Evolutionary conservation across 1,140 invertebrate genomes (phyloP), one percentile per base, ranked within the genome.

Genomic region (Pseudomyrmex pallidus): DNA sequence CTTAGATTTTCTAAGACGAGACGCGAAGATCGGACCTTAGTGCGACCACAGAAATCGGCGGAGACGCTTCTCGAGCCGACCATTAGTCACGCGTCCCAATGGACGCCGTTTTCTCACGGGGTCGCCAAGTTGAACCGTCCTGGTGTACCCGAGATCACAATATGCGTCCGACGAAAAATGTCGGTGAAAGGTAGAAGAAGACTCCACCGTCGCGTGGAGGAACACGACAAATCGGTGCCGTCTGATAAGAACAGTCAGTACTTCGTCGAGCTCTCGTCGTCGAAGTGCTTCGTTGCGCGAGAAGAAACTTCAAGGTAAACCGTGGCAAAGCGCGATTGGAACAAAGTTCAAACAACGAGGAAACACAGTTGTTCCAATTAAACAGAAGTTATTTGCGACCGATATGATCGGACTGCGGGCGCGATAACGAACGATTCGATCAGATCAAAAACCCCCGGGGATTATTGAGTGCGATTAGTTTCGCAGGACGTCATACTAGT

Each of bases 231-330:
- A 73, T 46, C 54, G 50, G 46, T 17, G 12, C 12, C 10, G n/a
- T 62, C 17, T 64, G 74, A 87, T 82, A 72, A 80, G 54, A 66
- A 59, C 48, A 67, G 62, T 66, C 59, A 70, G 82, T 67, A 56
- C n/a, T 73, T 61, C 48, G 35, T 57, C 13, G 22, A 10, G 48
- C 59, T 54, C 50, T 25, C 74, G 15, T 25, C 1, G 52, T 35
- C 44, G 15, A 57, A 78, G 64, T 56, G 15, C 13, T 59, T 59
- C 54, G 12, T 15, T 1, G 54, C 10, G 59, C 8, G 9, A 17
- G 25, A 25, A 12, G 15, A 48, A 72, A 80, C 15, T 68, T 78
- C 17, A 9, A 78, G 57, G 20, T 59, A 57, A 68, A 70, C 12
- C 35, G 15, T 15, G 48, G 8, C 72, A 9, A 5, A 22, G 13